phyloP scores from a whole-genome alignment of 2,113 vertebrate species.

The Chloropsis cyanopogon region DNA sequence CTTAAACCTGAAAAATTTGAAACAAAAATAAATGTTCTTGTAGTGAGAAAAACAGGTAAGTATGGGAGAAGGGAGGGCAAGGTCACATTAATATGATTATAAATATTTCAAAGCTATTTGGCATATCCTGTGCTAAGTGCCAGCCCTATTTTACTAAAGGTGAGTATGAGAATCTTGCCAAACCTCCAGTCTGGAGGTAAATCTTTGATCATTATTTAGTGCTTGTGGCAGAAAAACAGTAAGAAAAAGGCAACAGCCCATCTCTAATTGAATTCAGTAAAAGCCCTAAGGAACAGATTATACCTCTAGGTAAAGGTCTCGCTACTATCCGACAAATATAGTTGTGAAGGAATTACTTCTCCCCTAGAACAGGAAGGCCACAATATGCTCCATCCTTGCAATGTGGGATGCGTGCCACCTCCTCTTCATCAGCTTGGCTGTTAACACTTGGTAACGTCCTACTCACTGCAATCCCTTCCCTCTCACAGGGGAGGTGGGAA shows the following conservation, averaged over 20 bases:
- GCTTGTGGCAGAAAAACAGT: neutral
- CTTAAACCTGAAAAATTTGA: constrained; percentile 9
- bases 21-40: neutral
- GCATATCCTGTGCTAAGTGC: neutral
- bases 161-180: neutral
- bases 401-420: neutral
- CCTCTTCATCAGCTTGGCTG: neutral
- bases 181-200: neutral
- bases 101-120: neutral
- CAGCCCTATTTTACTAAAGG: neutral
- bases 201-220: neutral
- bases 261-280: neutral
- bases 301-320: neutral
- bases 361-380: neutral
- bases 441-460: neutral
- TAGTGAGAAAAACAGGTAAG: neutral
- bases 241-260: neutral
- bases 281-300: neutral
- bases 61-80: neutral
- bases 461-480: neutral
- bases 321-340: neutral
- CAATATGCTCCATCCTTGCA: neutral
- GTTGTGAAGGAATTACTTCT: neutral
- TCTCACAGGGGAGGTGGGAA: neutral
- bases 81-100: neutral